A percentile compares a stretch with the other conserved stretches of the same genome.
Evolutionary conservation across 2,888 invertebrate genomes (phyloP).

Genomic region (Ophion obscuratus): DNA sequence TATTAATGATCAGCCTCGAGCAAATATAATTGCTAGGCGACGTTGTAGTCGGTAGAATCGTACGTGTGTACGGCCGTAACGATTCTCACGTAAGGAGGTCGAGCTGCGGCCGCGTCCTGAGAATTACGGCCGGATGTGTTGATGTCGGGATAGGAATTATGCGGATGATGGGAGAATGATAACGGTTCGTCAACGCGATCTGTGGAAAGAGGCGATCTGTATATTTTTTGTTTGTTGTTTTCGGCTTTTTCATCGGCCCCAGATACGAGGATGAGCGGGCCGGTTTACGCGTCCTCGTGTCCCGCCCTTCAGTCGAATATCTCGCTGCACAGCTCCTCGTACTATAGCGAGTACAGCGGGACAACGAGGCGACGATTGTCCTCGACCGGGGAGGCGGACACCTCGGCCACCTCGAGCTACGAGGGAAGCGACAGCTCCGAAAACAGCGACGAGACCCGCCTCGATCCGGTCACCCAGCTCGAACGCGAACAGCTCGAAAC

Average conservation of each 20-base stretch:
- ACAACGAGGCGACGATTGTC: constrained; percentile 84
- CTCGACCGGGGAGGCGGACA: constrained; percentile 87
- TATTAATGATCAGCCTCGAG: neutral
- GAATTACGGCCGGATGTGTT: neutral
- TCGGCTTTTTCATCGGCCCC: neutral
- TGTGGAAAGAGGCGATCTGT: too few relatives aligned
- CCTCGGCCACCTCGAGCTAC: constrained; percentile 85
- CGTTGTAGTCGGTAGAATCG: neutral
- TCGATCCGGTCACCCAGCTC: constrained; percentile 86
- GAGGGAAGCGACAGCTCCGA: constrained; percentile 86
- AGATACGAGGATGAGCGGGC: constrained; percentile 74
- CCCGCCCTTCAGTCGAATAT: constrained; percentile 78
- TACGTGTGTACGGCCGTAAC: neutral
- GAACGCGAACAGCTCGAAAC: constrained; percentile 90
- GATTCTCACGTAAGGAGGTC: neutral
- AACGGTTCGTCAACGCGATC: neutral
- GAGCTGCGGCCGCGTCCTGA: neutral
- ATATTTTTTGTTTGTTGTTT: neutral
- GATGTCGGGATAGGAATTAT: neutral
- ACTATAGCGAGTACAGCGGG: constrained; percentile 79
- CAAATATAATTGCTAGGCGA: neutral
- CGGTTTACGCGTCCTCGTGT: constrained; percentile 79
- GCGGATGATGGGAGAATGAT: neutral
- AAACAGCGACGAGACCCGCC: constrained; percentile 84
- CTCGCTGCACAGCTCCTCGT: constrained; percentile 79